phyloP scores from a whole-genome alignment of 2,113 vertebrate genomes.

The Neofelis nebulosa region DNA sequence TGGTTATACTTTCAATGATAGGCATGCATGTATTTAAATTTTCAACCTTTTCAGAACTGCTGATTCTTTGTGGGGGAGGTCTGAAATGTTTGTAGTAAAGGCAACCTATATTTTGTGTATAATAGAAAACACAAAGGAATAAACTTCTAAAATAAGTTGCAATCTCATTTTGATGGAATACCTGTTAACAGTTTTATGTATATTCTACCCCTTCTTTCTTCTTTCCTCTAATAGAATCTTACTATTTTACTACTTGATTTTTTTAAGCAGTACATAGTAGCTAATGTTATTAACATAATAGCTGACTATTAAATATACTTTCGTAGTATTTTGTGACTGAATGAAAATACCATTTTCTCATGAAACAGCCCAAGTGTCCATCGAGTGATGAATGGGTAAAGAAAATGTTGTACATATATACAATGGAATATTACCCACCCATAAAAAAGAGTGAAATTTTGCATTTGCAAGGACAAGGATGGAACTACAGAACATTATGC shows the following conservation, averaged over 20 bases:
- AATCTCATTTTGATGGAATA: neutral
- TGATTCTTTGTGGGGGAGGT: neutral
- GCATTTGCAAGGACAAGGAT: no score
- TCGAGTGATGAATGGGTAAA: no score
- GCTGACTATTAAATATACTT: neutral
- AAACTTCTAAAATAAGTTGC: neutral
- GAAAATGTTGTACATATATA: no score
- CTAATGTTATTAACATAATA: constrained; percentile 3
- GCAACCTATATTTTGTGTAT: neutral
- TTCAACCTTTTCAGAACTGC: neutral
- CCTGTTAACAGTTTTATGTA: neutral
- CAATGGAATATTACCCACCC: no score
- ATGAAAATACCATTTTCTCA: constrained; percentile 22
- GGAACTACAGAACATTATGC: no score
- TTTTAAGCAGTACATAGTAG: neutral
- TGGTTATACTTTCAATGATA: neutral
- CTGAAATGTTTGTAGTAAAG: neutral
- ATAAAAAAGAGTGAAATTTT: no score
- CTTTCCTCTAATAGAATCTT: neutral
- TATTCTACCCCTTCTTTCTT: neutral
- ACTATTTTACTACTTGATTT: neutral
- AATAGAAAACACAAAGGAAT: neutral
- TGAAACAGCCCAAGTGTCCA: no score
- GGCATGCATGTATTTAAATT: neutral
- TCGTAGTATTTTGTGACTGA: neutral